Conservation (phyloP, 2,797 vertebrate genomes). For the Crenuchus spilurus region DNA sequence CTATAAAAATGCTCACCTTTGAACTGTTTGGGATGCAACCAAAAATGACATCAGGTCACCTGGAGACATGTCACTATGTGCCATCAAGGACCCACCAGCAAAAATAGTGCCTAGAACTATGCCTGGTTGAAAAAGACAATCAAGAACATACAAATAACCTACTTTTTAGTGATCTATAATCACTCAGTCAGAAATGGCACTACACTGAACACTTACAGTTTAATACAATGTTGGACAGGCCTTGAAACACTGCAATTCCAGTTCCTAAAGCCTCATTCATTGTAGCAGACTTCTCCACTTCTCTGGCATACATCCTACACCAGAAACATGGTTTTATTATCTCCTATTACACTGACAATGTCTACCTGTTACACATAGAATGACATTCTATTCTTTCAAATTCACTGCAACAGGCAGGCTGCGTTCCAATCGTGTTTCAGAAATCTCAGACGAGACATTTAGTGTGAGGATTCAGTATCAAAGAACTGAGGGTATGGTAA, state of each 20-base stretch:
- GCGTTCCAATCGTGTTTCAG: no score
- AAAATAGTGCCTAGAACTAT: constrained; percentile 95
- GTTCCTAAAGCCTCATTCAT: constrained; percentile 87
- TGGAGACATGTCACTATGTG: constrained; percentile 85
- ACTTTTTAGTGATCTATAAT: background rate
- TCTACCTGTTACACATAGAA: no score
- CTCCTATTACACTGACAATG: background rate
- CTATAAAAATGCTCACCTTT: constrained; percentile 80
- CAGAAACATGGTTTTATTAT: background rate
- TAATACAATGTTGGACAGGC: constrained; percentile 89
- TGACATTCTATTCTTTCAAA: no score
- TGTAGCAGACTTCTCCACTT: constrained; percentile 84
- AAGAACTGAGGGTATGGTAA: no score
- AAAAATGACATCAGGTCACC: constrained; percentile 98
- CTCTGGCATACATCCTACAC: constrained; percentile 81
- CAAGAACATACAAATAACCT: background rate
- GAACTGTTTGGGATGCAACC: constrained; percentile 94
- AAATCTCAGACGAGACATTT: no score
- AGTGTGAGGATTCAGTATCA: background rate
- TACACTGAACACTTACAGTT: constrained; percentile 83
- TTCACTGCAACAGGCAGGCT: no score
- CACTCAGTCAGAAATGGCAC: no score
- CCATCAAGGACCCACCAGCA: constrained; percentile 90
- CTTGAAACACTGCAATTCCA: constrained; percentile 94
- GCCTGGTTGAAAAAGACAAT: constrained; percentile 69